phyloP scores from a whole-genome alignment of 2,888 invertebrate species.

The Labia minor region DNA sequence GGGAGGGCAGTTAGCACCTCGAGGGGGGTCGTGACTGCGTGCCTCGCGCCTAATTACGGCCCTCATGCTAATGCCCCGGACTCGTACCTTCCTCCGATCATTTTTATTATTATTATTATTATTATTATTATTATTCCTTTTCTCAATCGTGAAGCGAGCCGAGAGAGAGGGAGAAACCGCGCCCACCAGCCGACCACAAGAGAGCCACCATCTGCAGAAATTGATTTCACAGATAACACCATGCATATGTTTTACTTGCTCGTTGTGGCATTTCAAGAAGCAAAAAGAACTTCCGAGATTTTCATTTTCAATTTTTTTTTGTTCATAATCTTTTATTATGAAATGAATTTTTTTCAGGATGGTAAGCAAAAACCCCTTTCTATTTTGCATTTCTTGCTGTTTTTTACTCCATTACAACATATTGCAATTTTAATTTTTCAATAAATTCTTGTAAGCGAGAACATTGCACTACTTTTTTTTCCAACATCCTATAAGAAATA shows the following conservation, averaged over 20 bases:
- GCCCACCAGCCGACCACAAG: background rate
- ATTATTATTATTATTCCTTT: background rate
- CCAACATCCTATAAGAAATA: too few species aligned
- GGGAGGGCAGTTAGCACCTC: background rate
- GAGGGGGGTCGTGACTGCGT: slow-evolving; percentile 9
- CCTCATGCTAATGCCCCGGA: slow-evolving; percentile 7
- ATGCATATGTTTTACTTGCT: background rate
- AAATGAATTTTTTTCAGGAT: too few species aligned
- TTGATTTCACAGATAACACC: background rate
- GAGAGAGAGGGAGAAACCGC: background rate
- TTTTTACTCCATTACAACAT: too few species aligned
- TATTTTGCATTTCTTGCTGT: too few species aligned
- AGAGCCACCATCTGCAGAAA: background rate
- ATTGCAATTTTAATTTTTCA: too few species aligned
- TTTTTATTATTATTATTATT: too few species aligned
- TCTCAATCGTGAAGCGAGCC: background rate
- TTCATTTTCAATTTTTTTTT: too few species aligned
- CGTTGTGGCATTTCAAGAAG: background rate
- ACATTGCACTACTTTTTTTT: too few species aligned
- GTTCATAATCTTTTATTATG: background rate
- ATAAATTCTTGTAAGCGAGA: too few species aligned
- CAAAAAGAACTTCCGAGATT: background rate
- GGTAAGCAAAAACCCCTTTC: too few species aligned
- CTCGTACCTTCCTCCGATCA: background rate
- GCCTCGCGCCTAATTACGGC: slow-evolving; percentile 13